Base-by-base conservation (phyloP, 2,113 vertebrate species). In the Speoplatyrhinus poulsoni region DNA sequence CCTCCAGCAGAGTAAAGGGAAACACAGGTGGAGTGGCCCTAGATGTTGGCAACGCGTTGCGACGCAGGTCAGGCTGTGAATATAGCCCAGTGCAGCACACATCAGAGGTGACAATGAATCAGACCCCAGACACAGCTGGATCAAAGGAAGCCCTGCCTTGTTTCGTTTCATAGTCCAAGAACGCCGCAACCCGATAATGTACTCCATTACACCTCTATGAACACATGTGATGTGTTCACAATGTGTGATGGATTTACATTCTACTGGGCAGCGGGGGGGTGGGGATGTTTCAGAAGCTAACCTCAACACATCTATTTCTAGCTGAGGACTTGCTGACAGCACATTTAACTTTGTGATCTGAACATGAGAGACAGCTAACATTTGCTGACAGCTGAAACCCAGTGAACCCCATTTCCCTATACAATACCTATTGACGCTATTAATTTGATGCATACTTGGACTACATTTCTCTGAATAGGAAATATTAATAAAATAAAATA, bases 331-430 rank as follows among this genome's bases (percentile, higher is more conserved):
- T 73, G 85, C 85, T 90, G 88, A 90, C 86, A 88, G 88, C 86
- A 87, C 83, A 82, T 90, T 90, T 90, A 88, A 88, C 86, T 88
- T 87, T 85, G 80, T 83, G 86, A 86, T 87, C 84, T 59, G 73
- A 76, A 77, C 79, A 89, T 85, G 82, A 89, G 84, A 88, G 88
- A 87, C 86, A 84, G 81, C 75, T 89, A 90, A 83, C 88, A 73
- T 81, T 75, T 73, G 80, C 85, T 87, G 85, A 88, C 83, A 86
- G 83, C 72, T 64, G 62, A 74, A 74, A 75, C 76, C 61, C 73
- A 59, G 57, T 46, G 48, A 72, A 68, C 64, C 46, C 50, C 52
- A 54, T 79, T 81, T 81, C 77, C 82, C 81, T 73, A 78, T 67
- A 84, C 72, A 16, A 56, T 73, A 65, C 72, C 65, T 84, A 84